Evolutionary conservation across 2,113 vertebrate species (phyloP).

Genomic region (Ammodytes marinus): DNA sequence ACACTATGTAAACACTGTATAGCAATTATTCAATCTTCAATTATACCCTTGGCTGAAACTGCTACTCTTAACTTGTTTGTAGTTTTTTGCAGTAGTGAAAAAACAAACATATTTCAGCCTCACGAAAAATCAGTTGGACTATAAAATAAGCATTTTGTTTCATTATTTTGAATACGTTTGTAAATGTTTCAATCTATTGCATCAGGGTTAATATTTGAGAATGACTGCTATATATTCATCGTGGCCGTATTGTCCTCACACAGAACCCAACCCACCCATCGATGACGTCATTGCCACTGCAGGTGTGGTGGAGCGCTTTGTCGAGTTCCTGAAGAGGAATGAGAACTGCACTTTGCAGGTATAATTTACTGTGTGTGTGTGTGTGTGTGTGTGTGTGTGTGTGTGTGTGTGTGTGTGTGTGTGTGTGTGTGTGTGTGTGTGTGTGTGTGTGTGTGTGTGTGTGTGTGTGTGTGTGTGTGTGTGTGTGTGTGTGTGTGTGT

Average conservation of each 20-base stretch:
- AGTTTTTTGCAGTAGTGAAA: too few species aligned
- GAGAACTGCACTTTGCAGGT: slow-evolving; percentile 99
- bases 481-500: too few species aligned
- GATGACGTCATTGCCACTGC: slow-evolving; percentile 97
- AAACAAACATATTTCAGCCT: neutral
- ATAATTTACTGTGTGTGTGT: neutral
- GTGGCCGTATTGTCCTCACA: neutral
- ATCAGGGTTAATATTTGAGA: neutral
- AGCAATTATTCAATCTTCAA: neutral
- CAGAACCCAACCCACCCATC: slow-evolving; percentile 98
- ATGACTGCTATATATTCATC: neutral
- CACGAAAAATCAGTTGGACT: neutral
- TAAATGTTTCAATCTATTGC: neutral
- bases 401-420: too few species aligned
- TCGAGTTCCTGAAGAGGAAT: slow-evolving; percentile 96
- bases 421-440: too few species aligned
- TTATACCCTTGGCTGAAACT: neutral
- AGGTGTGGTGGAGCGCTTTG: slow-evolving; percentile 96
- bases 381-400: neutral
- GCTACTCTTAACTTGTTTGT: neutral
- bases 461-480: too few species aligned
- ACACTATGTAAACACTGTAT: neutral
- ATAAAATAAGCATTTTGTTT: neutral
- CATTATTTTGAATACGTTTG: neutral
- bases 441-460: too few species aligned